Percentiles rank a stretch among this genome's conserved stretches.
phyloP scores from a whole-genome alignment of 2,888 invertebrate species.

The Emmelina monodactyla region DNA sequence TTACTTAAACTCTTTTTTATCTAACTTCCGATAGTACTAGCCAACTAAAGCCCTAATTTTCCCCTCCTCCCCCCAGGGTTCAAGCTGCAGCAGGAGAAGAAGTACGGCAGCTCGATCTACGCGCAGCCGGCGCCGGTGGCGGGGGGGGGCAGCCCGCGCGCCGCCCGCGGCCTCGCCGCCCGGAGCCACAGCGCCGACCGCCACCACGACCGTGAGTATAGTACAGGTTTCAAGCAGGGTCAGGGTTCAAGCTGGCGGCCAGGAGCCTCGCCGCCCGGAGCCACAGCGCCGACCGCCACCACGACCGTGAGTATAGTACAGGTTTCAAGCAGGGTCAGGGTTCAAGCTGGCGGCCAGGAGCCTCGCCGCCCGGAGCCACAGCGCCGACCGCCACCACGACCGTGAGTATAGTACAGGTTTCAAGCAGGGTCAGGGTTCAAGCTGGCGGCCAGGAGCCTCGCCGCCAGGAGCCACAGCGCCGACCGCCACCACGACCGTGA shows the following conservation, averaged over 20 bases:
- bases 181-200: conserved; percentile 71
- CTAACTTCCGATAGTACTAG: too few relatives aligned
- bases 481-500: conserved; percentile 63
- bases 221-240: background rate
- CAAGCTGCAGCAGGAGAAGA: conserved; percentile 50
- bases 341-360: conserved; percentile 36
- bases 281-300: conserved; percentile 67
- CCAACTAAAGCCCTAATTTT: background rate
- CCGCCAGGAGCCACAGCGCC: conserved; percentile 68
- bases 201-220: conserved; percentile 50
- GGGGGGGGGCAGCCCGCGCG: conserved; percentile 47
- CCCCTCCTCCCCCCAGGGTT: conserved; percentile 26
- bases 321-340: background rate
- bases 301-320: conserved; percentile 43
- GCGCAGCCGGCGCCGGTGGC: conserved; percentile 61
- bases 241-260: conserved; percentile 24
- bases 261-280: conserved; percentile 61
- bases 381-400: conserved; percentile 64
- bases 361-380: conserved; percentile 65
- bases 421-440: background rate
- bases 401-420: conserved; percentile 31
- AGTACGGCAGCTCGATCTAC: conserved; percentile 45
- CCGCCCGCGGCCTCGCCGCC: conserved; percentile 55
- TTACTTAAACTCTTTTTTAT: too few relatives aligned
- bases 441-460: conserved; percentile 47